phyloP scores from a whole-genome alignment of 2,113 vertebrate species.

The Pedionomus torquatus region DNA sequence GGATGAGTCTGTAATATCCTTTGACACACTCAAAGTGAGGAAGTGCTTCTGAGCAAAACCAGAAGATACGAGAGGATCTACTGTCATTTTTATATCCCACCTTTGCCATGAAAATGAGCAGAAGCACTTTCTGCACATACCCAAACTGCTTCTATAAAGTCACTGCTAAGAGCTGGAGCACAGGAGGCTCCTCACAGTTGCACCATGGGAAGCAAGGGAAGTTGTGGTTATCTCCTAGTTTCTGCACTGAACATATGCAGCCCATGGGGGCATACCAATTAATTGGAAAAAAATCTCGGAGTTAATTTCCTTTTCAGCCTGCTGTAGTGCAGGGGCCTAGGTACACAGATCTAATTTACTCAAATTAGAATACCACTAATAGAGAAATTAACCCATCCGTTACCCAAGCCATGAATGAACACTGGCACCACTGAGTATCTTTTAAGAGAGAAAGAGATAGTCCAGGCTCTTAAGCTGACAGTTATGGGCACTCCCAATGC shows the following conservation, averaged over 20 bases:
- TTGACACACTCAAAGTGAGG: neutral
- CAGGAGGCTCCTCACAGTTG: neutral
- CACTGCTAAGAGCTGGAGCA: slow-evolving; percentile 27
- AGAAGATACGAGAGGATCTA: neutral
- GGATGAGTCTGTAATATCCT: neutral
- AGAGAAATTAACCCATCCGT: neutral
- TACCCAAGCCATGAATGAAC: neutral
- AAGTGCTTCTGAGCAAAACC: neutral
- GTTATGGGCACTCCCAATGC: neutral
- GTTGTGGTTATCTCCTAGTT: slow-evolving; percentile 56
- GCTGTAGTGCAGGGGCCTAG: slow-evolving; percentile 57
- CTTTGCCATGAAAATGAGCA: neutral
- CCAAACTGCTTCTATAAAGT: neutral
- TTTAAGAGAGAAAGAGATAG: neutral
- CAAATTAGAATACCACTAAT: slow-evolving; percentile 5
- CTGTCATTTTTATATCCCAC: neutral
- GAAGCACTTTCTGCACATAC: neutral
- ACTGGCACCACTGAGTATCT: neutral
- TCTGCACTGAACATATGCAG: slow-evolving; percentile 46
- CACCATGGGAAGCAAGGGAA: neutral
- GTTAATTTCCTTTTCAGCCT: slow-evolving; percentile 71
- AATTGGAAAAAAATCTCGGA: slow-evolving; percentile 71
- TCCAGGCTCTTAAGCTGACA: neutral
- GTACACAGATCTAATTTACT: slow-evolving; percentile 71
- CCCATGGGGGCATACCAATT: slow-evolving; percentile 65